These are phyloP conservation scores for Halocynthia roretzi DNA, from an alignment of 23 tunicate genomes.

Conservation along the genomic window DNA sequence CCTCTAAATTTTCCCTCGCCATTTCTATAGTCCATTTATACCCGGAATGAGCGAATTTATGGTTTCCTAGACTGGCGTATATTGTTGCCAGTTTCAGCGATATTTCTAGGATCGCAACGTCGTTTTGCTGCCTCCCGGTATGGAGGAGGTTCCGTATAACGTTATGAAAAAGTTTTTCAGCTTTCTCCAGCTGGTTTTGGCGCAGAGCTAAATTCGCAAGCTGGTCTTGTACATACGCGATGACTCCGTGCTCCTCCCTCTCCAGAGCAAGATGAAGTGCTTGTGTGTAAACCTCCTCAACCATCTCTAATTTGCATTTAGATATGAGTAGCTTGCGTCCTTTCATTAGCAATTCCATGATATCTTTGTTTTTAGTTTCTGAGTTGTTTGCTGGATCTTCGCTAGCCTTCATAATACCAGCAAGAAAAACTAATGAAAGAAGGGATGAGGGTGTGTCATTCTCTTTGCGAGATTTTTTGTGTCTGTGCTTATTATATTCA, in stretches of 20 bases:
- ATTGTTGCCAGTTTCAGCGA: conserved; percentile 74
- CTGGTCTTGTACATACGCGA: conserved; percentile 62
- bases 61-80: conserved; percentile 46
- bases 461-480: no score
- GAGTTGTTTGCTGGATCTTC: background rate
- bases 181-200: conserved; percentile 32
- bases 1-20: conserved; percentile 30
- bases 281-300: conserved; percentile 20
- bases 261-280: conserved; percentile 67
- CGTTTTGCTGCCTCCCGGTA: conserved; percentile 42
- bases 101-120: conserved; percentile 49
- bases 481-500: no score
- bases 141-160: conserved; percentile 45
- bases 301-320: background rate
- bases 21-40: conserved; percentile 47
- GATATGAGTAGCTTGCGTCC: background rate
- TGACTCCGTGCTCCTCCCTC: conserved; percentile 11
- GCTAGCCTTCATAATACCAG: no score
- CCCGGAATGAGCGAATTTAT: conserved; percentile 55
- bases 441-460: no score
- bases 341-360: background rate
- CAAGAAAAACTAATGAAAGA: no score
- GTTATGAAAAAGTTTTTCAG: conserved; percentile 41
- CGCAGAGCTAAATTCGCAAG: conserved; percentile 70
- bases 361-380: background rate